These are phyloP conservation scores for Patella caerulea DNA, from an alignment of 2,888 invertebrate species.

Conservation along the genomic window DNA sequence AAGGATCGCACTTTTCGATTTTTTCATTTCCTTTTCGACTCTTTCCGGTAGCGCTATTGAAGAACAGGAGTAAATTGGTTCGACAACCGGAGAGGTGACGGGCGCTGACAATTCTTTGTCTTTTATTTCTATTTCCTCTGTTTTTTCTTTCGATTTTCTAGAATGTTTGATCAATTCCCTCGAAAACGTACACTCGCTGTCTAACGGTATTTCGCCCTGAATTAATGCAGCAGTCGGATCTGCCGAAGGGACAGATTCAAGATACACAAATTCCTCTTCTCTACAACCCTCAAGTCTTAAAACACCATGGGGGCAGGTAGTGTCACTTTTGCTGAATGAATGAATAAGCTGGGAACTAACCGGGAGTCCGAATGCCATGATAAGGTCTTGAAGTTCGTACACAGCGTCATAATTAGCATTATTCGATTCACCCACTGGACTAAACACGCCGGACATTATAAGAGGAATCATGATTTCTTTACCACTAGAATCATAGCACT, in stretches of 20 bases:
- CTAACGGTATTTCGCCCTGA: conserved; percentile 41
- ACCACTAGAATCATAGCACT: conserved; percentile 58
- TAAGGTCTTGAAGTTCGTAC: conserved; percentile 61
- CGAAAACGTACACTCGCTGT: conserved; percentile 41
- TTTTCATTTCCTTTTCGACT: conserved; percentile 53
- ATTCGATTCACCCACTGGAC: conserved; percentile 60
- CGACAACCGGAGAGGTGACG: not conserved
- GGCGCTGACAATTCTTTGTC: not conserved
- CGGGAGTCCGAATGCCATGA: conserved; percentile 59
- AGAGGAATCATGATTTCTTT: conserved; percentile 63
- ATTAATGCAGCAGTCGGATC: conserved; percentile 27
- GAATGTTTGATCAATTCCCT: conserved; percentile 35
- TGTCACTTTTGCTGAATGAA: conserved; percentile 39
- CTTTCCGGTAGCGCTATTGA: conserved; percentile 52
- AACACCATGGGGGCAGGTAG: conserved; percentile 47
- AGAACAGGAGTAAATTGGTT: not conserved
- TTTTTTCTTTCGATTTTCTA: conserved; percentile 20
- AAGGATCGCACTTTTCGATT: conserved; percentile 52
- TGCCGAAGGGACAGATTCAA: conserved; percentile 25
- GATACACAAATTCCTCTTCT: conserved; percentile 52
- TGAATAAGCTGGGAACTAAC: conserved; percentile 61
- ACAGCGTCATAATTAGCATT: conserved; percentile 61
- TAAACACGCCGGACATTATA: conserved; percentile 65
- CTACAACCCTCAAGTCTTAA: conserved; percentile 52
- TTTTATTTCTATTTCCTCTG: not conserved